phyloP scores from a whole-genome alignment of 2,888 invertebrate genomes.

The Julus scandinavius region DNA sequence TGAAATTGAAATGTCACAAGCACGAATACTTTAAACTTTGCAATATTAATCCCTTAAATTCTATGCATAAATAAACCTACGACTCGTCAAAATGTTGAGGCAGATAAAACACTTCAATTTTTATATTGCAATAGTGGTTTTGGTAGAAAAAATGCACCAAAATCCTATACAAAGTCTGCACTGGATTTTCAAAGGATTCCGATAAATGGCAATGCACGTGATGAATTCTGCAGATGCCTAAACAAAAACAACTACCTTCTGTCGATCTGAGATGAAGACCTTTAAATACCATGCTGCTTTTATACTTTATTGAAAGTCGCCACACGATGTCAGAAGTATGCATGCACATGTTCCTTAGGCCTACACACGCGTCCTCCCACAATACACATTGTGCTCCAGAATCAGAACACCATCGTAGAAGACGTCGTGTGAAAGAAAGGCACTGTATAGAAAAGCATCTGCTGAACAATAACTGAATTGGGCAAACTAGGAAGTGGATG shows the following conservation, averaged over 20 bases:
- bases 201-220: background rate
- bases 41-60: too few relatives aligned
- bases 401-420: background rate
- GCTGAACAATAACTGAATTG: background rate
- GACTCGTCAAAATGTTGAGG: too few relatives aligned
- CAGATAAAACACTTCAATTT: too few relatives aligned
- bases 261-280: background rate
- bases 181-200: background rate
- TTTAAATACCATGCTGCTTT: background rate
- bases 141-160: too few relatives aligned
- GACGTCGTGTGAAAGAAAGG: background rate
- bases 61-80: too few relatives aligned
- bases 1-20: too few relatives aligned
- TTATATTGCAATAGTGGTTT: too few relatives aligned
- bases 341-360: slow-evolving; percentile 25
- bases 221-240: background rate
- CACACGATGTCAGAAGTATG: background rate
- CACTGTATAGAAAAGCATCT: background rate
- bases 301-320: background rate
- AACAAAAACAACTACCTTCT: background rate
- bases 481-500: slow-evolving; percentile 21
- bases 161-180: too few relatives aligned
- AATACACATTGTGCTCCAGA: background rate
- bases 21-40: too few relatives aligned
- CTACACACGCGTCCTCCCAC: slow-evolving; percentile 34